Evolutionary conservation across 2,888 invertebrate genomes (phyloP).

Genomic region (Cantharis rustica): DNA sequence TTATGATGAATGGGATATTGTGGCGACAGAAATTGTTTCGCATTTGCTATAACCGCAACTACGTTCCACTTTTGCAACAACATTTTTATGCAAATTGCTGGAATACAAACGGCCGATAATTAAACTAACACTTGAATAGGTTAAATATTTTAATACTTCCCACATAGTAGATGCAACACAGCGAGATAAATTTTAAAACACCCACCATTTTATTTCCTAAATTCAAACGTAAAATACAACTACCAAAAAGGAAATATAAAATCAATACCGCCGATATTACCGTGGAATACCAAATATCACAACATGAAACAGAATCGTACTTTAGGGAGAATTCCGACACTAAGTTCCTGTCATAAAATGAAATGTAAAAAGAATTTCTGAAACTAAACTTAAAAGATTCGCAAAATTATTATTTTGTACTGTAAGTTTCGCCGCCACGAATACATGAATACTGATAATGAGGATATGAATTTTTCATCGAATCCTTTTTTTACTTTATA

Average conservation of each 20-base stretch:
- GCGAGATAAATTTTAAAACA: not conserved
- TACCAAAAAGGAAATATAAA: not conserved
- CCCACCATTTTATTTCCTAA: not conserved
- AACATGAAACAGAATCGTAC: not conserved
- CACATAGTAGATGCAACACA: not conserved
- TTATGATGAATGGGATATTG: not conserved
- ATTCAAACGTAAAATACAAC: not conserved
- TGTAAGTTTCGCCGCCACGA: not conserved
- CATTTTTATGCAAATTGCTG: not conserved
- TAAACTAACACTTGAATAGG: not conserved
- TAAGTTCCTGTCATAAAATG: not conserved
- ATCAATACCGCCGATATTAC: not conserved
- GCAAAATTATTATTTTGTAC: not conserved
- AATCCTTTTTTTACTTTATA: not conserved
- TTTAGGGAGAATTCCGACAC: not conserved
- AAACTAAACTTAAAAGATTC: not conserved
- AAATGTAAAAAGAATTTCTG: not conserved
- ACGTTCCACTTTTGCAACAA: not conserved
- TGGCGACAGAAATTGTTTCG: not conserved
- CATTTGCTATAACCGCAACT: not conserved
- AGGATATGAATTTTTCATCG: not conserved
- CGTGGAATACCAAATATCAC: not conserved
- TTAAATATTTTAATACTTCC: not conserved
- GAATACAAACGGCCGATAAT: not conserved
- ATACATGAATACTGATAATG: not conserved